Evolutionary conservation across 2,888 invertebrate genomes (phyloP), one percentile per base, ranked within the genome.

Genomic region (Micoletzkya japonica): DNA sequence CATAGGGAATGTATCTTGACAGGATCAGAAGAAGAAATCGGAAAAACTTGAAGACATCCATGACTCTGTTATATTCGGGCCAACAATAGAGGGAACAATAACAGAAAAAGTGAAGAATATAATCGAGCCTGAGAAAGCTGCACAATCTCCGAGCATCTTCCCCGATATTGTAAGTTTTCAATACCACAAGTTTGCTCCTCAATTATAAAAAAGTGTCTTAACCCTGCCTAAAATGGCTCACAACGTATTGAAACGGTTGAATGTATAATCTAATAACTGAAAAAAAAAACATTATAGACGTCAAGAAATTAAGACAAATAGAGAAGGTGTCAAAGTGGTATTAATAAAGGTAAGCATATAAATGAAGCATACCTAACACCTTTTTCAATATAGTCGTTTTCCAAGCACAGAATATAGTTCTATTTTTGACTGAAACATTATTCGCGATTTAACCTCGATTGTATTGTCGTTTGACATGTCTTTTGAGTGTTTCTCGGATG

Each of bases 41-140:
- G 64, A 66, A 20, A 66, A 66, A 20, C n/a, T 37, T 20, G 64
- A 66, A n/a, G 64, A 66, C 20, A 36, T 28, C 14, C 64, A 66
- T 20, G 64, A 66, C 4, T 66, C 64, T 17, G 54, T 66, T 1
- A 66, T 66, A 10, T 66, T 66, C 37, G 64, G 64, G 2, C 64
- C 64, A 36, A 66, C 64, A 32, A 28, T 28, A 4, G 28, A 54
- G 26, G 54, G 54, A n/a, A 52, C 36, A 2, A 37, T 54, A n/a
- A 28, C 4, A 2, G 14, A 54, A 30, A 54, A 66, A 28, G 37
- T 37, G 24, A 54, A 66, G 2, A n/a, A n/a, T n/a, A n/a, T n/a
- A n/a, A n/a, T n/a, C n/a, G 54, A 52, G n/a, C 4, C 32, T 30
- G 64, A 66, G 52, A 37, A 54, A n/a, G 37, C 37, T 26, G 64